These are phyloP conservation scores for Cheilosia variabilis DNA, from an alignment of 2,888 invertebrate species.

Conservation along the genomic window DNA sequence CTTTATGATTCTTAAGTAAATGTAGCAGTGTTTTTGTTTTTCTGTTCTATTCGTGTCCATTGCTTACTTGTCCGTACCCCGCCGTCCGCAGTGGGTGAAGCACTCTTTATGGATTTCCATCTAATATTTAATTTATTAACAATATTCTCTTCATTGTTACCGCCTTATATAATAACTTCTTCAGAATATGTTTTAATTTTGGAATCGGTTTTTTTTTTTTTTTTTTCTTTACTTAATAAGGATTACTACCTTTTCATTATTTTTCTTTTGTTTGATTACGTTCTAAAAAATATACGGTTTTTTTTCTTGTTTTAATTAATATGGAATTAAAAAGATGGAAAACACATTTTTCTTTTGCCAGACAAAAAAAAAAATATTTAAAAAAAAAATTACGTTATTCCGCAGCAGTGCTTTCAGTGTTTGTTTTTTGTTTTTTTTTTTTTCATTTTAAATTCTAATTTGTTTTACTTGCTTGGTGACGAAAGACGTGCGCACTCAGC, in stretches of 20 bases:
- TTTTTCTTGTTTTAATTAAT: conserved; percentile 55
- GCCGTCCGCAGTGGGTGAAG: conserved; percentile 8
- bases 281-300: conserved; percentile 66
- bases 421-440: conserved; percentile 25
- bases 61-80: not conserved
- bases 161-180: conserved; percentile 19
- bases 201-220: conserved; percentile 36
- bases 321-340: conserved; percentile 73
- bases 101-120: conserved; percentile 12
- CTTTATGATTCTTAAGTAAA: conserved; percentile 49
- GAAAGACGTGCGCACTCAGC: conserved; percentile 60
- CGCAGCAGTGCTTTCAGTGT: conserved; percentile 57
- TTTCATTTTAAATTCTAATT: conserved; percentile 40
- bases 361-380: conserved; percentile 57
- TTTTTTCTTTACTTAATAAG: conserved; percentile 26
- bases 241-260: conserved; percentile 23
- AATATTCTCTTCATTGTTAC: conserved; percentile 2
- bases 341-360: conserved; percentile 56
- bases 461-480: conserved; percentile 70
- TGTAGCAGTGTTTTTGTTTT: conserved; percentile 33
- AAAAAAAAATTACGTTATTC: conserved; percentile 47
- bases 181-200: conserved; percentile 45
- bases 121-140: conserved; percentile 17
- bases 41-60: not conserved
- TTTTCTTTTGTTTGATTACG: conserved; percentile 47